These are phyloP conservation scores for Willisornis vidua DNA, from an alignment of 2,113 vertebrate genomes.

Conservation along the genomic window DNA sequence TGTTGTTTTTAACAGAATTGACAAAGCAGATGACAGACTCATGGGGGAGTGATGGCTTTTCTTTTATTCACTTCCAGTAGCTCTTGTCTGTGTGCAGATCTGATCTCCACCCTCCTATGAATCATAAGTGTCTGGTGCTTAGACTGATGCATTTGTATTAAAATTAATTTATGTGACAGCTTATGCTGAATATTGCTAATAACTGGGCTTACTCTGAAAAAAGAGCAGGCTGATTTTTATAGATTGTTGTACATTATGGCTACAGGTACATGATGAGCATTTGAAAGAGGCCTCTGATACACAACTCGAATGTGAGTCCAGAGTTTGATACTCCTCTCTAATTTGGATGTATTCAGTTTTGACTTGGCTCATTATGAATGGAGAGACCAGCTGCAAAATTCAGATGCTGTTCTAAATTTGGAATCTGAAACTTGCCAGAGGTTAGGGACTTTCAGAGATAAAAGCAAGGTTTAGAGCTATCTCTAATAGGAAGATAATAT, in stretches of 20 bases:
- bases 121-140: not conserved
- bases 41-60: not conserved
- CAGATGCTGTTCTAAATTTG: slow-evolving; percentile 30
- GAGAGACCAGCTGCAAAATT: slow-evolving; percentile 38
- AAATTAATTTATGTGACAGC: not conserved
- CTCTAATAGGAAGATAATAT: slow-evolving; percentile 21
- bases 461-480: not conserved
- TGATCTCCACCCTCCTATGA: not conserved
- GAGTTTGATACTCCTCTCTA: slow-evolving; percentile 14
- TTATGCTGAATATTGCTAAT: not conserved
- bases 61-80: not conserved
- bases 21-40: not conserved
- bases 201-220: not conserved
- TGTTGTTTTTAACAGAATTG: not conserved
- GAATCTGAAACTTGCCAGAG: not conserved
- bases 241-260: not conserved
- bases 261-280: not conserved
- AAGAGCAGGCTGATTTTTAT: not conserved
- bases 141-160: slow-evolving; percentile 4
- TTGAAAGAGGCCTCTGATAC: not conserved
- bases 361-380: slow-evolving; percentile 29
- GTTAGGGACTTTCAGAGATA: not conserved
- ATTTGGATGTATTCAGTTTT: slow-evolving; percentile 34
- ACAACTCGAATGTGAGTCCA: not conserved
- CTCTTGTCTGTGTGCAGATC: not conserved